phyloP scores from a whole-genome alignment of 2,888 invertebrate species.

The Netelia virgata region DNA sequence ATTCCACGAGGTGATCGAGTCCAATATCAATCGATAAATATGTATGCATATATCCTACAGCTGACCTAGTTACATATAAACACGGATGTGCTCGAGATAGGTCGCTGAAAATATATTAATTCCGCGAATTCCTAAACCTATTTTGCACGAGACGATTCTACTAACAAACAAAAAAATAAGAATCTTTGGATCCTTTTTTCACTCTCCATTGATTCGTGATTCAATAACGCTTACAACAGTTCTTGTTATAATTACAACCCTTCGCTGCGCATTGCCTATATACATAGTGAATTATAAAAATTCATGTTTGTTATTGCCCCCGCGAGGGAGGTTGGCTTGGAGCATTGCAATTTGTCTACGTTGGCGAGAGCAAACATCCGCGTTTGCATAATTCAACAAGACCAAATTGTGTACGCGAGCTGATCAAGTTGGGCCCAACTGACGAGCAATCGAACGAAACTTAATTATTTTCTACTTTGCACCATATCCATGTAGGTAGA shows the following conservation, averaged over 20 bases:
- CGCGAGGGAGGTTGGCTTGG: background rate
- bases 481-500: too few relatives aligned
- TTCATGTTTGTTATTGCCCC: conserved; percentile 27
- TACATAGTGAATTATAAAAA: conserved; percentile 56
- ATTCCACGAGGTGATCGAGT: conserved; percentile 47
- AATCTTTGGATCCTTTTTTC: conserved; percentile 63
- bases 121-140: conserved; percentile 38
- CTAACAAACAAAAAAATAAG: conserved; percentile 54
- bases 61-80: background rate
- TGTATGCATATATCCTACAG: background rate
- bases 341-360: conserved; percentile 17
- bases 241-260: conserved; percentile 60
- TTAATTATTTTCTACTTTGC: too few relatives aligned
- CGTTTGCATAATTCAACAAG: too few relatives aligned
- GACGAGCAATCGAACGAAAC: too few relatives aligned
- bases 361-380: conserved; percentile 14
- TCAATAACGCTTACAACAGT: conserved; percentile 55
- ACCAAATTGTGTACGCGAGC: too few relatives aligned
- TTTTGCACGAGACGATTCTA: conserved; percentile 57
- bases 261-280: conserved; percentile 43
- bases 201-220: conserved; percentile 58
- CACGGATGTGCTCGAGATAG: conserved; percentile 16
- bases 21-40: conserved; percentile 25
- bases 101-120: conserved; percentile 42
- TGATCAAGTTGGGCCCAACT: too few relatives aligned